Evolutionary conservation across 2,113 vertebrate genomes (phyloP).

Genomic region (Nothoprocta perdicaria): DNA sequence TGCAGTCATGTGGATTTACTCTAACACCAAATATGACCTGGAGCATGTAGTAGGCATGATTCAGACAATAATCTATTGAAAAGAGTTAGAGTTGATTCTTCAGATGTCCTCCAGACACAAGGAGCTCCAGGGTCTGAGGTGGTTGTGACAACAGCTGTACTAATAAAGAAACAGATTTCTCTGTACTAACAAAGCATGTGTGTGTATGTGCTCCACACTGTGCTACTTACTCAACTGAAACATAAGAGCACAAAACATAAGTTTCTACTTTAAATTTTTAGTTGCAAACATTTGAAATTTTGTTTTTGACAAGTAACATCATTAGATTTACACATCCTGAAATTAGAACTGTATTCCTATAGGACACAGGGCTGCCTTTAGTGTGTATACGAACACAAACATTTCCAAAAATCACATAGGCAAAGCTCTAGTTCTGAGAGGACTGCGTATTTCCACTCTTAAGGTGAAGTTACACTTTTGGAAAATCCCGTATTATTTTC

Average conservation of each 20-base stretch:
- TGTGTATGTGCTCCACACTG: neutral
- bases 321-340: neutral
- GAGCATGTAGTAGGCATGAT: neutral
- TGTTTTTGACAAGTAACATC: neutral
- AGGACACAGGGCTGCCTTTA: neutral
- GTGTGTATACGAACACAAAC: neutral
- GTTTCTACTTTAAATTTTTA: neutral
- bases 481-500: neutral
- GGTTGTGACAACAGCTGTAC: constrained; percentile 28
- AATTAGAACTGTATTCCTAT: neutral
- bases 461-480: neutral
- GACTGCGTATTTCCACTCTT: neutral
- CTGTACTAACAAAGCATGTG: constrained; percentile 30
- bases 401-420: neutral
- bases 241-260: neutral
- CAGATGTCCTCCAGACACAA: neutral
- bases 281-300: neutral
- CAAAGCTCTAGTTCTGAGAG: neutral
- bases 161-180: constrained; percentile 51
- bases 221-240: constrained; percentile 3
- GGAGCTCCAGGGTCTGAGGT: neutral
- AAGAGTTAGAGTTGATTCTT: neutral
- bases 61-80: neutral
- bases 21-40: neutral
- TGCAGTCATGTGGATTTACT: neutral